Evolutionary conservation across 1,140 invertebrate genomes (phyloP).

Genomic region (Eumaeus atala): DNA sequence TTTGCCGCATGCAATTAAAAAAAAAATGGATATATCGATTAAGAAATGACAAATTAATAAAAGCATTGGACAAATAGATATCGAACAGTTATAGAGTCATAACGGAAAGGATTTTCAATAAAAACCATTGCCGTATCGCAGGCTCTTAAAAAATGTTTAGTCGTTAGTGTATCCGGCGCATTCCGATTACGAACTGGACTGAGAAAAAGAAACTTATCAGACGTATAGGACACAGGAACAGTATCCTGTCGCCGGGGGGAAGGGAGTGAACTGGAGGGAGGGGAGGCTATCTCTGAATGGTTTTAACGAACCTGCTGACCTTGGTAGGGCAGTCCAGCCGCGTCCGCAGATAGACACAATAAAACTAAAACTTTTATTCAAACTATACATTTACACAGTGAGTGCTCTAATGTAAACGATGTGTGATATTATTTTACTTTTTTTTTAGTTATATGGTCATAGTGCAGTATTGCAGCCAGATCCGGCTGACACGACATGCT

Average conservation of each 20-base stretch:
- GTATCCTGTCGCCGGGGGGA: slow-evolving; percentile 55
- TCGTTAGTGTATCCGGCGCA: slow-evolving; percentile 71
- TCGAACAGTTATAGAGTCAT: slow-evolving; percentile 31
- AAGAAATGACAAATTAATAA: background rate
- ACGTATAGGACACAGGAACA: slow-evolving; percentile 47
- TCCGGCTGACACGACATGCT: too few species aligned
- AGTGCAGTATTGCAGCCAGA: too few species aligned
- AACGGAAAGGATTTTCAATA: slow-evolving; percentile 47
- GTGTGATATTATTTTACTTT: too few species aligned
- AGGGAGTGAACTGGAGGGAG: too few species aligned
- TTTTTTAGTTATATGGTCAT: too few species aligned
- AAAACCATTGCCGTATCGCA: slow-evolving; percentile 50
- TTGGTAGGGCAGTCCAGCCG: slow-evolving; percentile 47
- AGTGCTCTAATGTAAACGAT: too few species aligned
- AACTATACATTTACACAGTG: too few species aligned
- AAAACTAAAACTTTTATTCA: too few species aligned
- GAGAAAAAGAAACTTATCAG: slow-evolving; percentile 58
- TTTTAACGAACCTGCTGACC: slow-evolving; percentile 67
- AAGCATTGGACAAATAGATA: slow-evolving; percentile 13
- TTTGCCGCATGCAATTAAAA: too few species aligned
- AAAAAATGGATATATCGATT: background rate
- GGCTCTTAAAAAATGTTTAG: slow-evolving; percentile 57
- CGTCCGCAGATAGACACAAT: slow-evolving; percentile 18
- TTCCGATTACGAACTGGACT: slow-evolving; percentile 56
- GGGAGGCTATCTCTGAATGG: slow-evolving; percentile 63